Evolutionary conservation across 2,888 invertebrate genomes (phyloP).

Genomic region (Spicauda simplicius): DNA sequence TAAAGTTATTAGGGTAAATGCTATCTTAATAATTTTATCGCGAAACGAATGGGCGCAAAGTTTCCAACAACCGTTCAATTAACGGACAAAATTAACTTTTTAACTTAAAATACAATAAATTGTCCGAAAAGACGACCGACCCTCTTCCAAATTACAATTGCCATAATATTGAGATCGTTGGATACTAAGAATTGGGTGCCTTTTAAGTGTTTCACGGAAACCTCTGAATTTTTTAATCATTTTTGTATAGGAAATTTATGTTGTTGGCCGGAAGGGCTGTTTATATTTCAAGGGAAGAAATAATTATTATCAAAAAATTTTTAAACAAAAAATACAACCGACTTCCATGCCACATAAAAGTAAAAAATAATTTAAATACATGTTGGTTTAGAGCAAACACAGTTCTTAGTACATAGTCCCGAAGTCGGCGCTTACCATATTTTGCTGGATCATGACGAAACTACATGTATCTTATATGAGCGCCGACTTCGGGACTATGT

Average conservation of each 20-base stretch:
- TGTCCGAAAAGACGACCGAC: constrained; percentile 17
- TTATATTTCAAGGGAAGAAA: neutral
- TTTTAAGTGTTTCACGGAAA: neutral
- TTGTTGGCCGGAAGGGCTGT: neutral
- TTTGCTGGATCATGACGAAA: too few species aligned
- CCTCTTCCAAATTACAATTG: constrained; percentile 12
- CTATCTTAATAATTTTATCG: constrained; percentile 30
- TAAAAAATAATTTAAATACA: too few species aligned
- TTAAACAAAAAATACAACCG: too few species aligned
- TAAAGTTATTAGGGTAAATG: constrained; percentile 22
- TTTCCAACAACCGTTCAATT: constrained; percentile 26
- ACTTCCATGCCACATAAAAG: too few species aligned
- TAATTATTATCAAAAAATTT: too few species aligned
- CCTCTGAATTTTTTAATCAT: neutral
- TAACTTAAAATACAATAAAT: constrained; percentile 33
- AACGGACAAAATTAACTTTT: constrained; percentile 34
- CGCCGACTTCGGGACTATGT: too few species aligned
- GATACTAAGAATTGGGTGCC: neutral
- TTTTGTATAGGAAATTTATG: neutral
- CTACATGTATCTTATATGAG: too few species aligned
- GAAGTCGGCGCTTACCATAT: too few species aligned
- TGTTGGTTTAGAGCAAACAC: too few species aligned
- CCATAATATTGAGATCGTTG: constrained; percentile 4
- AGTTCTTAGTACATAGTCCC: too few species aligned
- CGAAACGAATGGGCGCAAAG: constrained; percentile 20